These are phyloP conservation scores for Brachycybe producta DNA, from an alignment of 2,888 invertebrate species.

Conservation along the genomic window DNA sequence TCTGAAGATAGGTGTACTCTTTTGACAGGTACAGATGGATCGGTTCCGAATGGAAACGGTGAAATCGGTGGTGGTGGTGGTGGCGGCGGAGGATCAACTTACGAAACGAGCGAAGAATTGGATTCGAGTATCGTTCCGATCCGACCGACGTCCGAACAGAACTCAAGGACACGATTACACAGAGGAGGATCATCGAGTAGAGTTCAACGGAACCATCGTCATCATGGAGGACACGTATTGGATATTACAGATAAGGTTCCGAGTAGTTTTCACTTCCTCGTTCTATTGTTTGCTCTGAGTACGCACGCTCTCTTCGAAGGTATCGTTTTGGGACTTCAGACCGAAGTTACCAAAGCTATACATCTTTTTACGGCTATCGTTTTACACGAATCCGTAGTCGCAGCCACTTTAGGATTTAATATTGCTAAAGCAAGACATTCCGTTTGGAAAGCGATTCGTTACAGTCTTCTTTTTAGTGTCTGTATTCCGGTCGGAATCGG, in stretches of 20 bases:
- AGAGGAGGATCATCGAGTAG: too few species aligned
- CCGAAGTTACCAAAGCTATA: conserved; percentile 25
- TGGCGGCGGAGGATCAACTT: background rate
- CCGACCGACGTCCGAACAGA: background rate
- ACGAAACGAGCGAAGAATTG: background rate
- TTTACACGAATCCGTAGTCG: conserved; percentile 30
- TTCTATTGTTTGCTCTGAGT: conserved; percentile 31
- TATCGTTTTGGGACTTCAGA: conserved; percentile 31
- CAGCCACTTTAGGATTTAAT: conserved; percentile 31
- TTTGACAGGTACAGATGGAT: conserved; percentile 13
- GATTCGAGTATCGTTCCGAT: background rate
- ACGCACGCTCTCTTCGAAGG: conserved; percentile 34
- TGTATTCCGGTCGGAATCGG: conserved; percentile 31
- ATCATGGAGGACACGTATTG: conserved; percentile 2
- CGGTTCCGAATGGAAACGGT: background rate
- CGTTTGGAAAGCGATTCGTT: conserved; percentile 23
- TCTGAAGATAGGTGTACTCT: conserved; percentile 13
- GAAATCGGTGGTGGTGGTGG: background rate
- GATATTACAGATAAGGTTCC: conserved; percentile 7
- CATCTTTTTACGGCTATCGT: conserved; percentile 31
- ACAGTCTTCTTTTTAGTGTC: conserved; percentile 27
- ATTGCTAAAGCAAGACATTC: conserved; percentile 26
- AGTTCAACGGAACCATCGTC: background rate
- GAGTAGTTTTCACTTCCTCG: conserved; percentile 25
- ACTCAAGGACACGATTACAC: background rate